Evolutionary conservation across 2,797 vertebrate genomes (phyloP), one percentile per base, ranked within the genome.

Genomic region (Trachops cirrhosus): DNA sequence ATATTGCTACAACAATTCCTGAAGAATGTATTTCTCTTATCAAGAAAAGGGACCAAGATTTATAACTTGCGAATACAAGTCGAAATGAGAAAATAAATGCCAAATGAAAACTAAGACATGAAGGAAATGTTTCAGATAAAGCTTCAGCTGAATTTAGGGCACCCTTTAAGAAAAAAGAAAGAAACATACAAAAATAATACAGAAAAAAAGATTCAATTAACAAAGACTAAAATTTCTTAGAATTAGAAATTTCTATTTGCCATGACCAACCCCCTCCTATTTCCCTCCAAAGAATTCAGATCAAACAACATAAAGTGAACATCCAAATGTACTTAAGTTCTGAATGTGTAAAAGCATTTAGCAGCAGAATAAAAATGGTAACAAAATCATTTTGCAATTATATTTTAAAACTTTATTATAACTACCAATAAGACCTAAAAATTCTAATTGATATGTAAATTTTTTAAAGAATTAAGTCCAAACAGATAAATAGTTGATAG

Each of bases 21-120:
- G 52, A 89, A 97, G 57, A 97, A 93, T 85, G 48, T 32, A 91
- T 91, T 94, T 96, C 67, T 93, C 57, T 80, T 94, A 89, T n/a
- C 52, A 96, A 44, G 70, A 86, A 96, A 82, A 85, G 12, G 85
- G 71, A 93, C 26, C 11, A 94, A 75, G 39, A 93, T 19, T 92
- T 92, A 73, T 29, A 87, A 92, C 26, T 94, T 78, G 73, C 52
- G 24, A 92, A 89, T 71, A 91, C 15, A 68, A 59, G 39, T 64
- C 6, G 6, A 96, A 97, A 95, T 87, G 52, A 93, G 52, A 96
- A 93, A 94, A 71, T 52, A 48, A 96, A 80, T 46, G 21, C 22
- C 50, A 93, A 73, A 86, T 75, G 44, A 86, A 93, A 83, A 91
- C 44, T 74, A 87, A 95, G 48, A 78, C 46, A 92, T 64, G n/a